A percentile compares a stretch with the other conserved stretches of the same genome.
These are phyloP conservation scores for Ptychodera flava DNA, from an alignment of 35 echinoderm and acorn worm genomes.

Conservation along the genomic window DNA sequence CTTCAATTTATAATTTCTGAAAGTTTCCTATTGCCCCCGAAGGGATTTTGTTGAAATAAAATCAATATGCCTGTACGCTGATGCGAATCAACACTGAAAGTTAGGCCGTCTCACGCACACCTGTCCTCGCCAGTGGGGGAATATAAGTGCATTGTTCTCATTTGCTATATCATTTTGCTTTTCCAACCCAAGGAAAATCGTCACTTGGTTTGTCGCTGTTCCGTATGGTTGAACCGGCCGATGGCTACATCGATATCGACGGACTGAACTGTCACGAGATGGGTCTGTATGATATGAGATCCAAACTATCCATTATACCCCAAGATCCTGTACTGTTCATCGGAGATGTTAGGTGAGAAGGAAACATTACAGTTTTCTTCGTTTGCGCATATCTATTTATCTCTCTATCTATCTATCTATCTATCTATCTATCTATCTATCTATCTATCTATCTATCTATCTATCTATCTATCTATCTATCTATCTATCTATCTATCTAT, in stretches of 20 bases:
- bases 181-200: conserved; percentile 58
- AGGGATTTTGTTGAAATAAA: too few relatives aligned
- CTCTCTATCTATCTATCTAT: background rate
- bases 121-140: too few relatives aligned
- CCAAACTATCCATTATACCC: conserved; percentile 3
- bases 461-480: background rate
- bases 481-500: background rate
- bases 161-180: too few relatives aligned
- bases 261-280: conserved; percentile 31
- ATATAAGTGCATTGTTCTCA: too few relatives aligned
- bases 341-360: conserved; percentile 69
- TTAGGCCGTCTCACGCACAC: too few relatives aligned
- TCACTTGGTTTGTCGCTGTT: conserved; percentile 84
- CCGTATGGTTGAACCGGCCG: conserved; percentile 62
- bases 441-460: background rate
- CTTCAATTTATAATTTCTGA: too few relatives aligned
- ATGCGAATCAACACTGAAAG: too few relatives aligned
- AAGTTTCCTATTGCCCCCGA: too few relatives aligned
- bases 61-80: too few relatives aligned
- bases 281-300: background rate
- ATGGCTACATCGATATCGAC: conserved; percentile 79
- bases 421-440: background rate
- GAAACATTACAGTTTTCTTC: too few relatives aligned
- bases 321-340: conserved; percentile 95
- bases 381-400: background rate